These are phyloP conservation scores for Pseudomugil tenellus DNA, from an alignment of 2,797 vertebrate species.

Conservation along the genomic window DNA sequence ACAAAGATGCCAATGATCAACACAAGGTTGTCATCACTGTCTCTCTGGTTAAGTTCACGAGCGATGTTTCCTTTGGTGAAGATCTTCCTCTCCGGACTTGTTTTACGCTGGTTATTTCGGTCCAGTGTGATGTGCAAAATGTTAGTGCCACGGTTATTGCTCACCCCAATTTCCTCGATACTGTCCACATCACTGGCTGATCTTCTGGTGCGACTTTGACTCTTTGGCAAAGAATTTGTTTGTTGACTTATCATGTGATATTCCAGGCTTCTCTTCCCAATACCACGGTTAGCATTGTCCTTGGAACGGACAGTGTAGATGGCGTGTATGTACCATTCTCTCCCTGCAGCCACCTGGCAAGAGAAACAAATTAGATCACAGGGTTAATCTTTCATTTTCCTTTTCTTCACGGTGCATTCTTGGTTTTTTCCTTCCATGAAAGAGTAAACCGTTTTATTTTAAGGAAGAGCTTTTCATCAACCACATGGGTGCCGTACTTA, in stretches of 20 bases:
- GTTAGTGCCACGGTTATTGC: conserved; percentile 84
- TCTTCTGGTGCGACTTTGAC: conserved; percentile 46
- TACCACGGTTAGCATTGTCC: conserved; percentile 80
- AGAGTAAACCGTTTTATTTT: too few species aligned
- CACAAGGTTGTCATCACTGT: conserved; percentile 72
- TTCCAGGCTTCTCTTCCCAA: conserved; percentile 85
- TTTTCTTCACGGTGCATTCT: too few species aligned
- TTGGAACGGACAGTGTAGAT: conserved; percentile 82
- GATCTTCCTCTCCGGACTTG: conserved; percentile 65
- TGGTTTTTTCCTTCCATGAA: too few species aligned
- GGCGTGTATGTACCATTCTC: conserved; percentile 85
- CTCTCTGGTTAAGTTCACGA: conserved; percentile 73
- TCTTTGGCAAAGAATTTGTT: conserved; percentile 24
- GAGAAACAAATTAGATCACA: conserved; percentile 10
- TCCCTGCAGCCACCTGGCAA: conserved; percentile 82
- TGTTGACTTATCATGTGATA: conserved; percentile 63
- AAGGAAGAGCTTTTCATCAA: too few species aligned
- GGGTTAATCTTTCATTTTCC: background rate
- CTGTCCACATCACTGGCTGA: conserved; percentile 39
- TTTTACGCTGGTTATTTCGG: conserved; percentile 63
- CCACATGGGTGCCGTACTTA: background rate
- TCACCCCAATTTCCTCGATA: conserved; percentile 71
- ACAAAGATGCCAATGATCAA: conserved; percentile 80
- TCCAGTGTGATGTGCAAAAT: conserved; percentile 82
- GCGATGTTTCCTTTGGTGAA: conserved; percentile 77